Evolutionary conservation across 2,888 invertebrate species (phyloP).

Genomic region (Mellilla xanthometata): DNA sequence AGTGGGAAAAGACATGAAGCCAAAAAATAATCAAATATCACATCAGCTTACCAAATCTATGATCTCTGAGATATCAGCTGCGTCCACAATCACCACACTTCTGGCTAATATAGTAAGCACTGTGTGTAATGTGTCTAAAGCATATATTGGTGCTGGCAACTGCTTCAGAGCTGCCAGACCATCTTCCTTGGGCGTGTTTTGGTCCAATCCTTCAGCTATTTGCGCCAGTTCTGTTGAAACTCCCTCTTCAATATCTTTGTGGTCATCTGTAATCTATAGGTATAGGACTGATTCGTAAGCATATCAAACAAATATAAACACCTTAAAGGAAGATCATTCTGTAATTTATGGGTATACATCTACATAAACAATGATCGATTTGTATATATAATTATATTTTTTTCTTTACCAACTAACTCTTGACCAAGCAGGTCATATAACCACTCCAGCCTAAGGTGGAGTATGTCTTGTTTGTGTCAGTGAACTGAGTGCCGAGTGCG

Average conservation of each 20-base stretch:
- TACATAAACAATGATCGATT: too few relatives aligned
- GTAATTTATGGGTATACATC: too few relatives aligned
- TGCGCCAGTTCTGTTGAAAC: conserved; percentile 57
- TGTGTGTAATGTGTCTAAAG: conserved; percentile 57
- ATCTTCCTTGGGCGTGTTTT: conserved; percentile 44
- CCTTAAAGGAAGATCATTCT: too few relatives aligned
- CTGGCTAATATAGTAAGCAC: conserved; percentile 59
- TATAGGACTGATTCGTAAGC: neutral
- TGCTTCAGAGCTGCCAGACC: conserved; percentile 57
- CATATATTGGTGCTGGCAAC: conserved; percentile 66
- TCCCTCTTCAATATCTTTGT: conserved; percentile 47
- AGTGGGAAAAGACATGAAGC: too few relatives aligned
- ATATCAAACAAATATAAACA: too few relatives aligned
- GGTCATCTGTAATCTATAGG: conserved; percentile 54
- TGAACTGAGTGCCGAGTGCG: too few relatives aligned
- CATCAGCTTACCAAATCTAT: conserved; percentile 58
- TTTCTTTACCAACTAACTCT: too few relatives aligned
- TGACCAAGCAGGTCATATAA: too few relatives aligned
- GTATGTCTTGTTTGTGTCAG: too few relatives aligned
- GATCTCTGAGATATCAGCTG: conserved; percentile 41
- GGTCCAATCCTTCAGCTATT: conserved; percentile 35
- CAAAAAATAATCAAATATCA: too few relatives aligned
- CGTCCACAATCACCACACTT: conserved; percentile 46
- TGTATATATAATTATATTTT: too few relatives aligned
- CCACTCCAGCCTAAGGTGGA: too few relatives aligned